Percentiles rank a stretch among this genome's conserved stretches.
phyloP scores from a whole-genome alignment of 2,888 invertebrate species.

The Drosophila siamana region DNA sequence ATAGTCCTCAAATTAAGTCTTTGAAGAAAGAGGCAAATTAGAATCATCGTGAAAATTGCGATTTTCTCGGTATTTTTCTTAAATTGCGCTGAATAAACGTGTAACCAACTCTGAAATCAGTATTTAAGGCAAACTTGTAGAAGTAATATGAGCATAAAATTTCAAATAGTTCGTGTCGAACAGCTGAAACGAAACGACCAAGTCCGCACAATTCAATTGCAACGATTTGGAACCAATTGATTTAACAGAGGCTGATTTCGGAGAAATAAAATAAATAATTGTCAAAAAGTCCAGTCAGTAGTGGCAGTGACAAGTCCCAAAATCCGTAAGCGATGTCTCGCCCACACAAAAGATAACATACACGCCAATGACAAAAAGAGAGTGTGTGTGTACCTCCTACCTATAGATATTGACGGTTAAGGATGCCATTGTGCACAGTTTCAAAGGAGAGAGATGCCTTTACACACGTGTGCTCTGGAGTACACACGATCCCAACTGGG shows the following conservation, averaged over 20 bases:
- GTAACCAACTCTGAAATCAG: constrained; percentile 56
- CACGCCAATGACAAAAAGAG: constrained; percentile 13
- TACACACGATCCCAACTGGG: constrained; percentile 41
- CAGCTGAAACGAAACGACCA: constrained; percentile 66
- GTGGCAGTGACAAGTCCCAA: constrained; percentile 43
- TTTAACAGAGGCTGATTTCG: constrained; percentile 67
- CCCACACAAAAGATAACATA: constrained; percentile 44
- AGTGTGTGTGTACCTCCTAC: constrained; percentile 41
- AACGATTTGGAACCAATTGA: constrained; percentile 80
- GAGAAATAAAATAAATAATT: constrained; percentile 70
- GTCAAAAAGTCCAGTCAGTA: constrained; percentile 52
- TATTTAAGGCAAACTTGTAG: constrained; percentile 27
- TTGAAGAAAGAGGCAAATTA: constrained; percentile 57
- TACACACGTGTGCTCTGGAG: constrained; percentile 21
- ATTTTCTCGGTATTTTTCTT: constrained; percentile 64
- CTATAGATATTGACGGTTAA: constrained; percentile 3
- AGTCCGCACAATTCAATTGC: constrained; percentile 68
- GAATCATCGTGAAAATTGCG: constrained; percentile 71
- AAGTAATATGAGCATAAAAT: constrained; percentile 59
- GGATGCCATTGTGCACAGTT: constrained; percentile 21
- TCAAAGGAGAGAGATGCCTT: constrained; percentile 42
- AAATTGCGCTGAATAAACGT: constrained; percentile 34
- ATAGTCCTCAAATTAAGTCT: constrained; percentile 57
- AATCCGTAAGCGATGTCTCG: constrained; percentile 42
- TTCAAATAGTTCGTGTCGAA: constrained; percentile 61